Evolutionary conservation across 2,797 vertebrate genomes (phyloP), one percentile per base, ranked within the genome.

Genomic region (Hydrolagus colliei): DNA sequence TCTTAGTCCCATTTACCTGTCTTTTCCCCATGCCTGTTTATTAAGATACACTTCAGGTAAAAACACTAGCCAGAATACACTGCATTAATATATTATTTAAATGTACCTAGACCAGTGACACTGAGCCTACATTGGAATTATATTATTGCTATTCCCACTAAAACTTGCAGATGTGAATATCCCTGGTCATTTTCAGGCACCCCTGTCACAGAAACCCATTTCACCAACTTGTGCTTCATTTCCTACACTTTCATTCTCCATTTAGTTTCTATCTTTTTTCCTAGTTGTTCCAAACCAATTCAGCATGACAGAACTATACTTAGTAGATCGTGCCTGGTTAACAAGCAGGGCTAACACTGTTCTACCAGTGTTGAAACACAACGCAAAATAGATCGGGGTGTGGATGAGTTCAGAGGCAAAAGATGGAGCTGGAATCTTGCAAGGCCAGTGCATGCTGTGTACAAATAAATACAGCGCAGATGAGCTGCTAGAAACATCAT

Each of bases 381-480:
- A 52, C 68, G 32, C 65, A 71, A 18, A 68, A 67, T 67, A 68
- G 79, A n/a, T 84, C 71, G 16, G 35, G 32, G n/a, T 13, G 18
- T 71, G 18, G 11, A 68, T 71, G 14, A 84, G 32, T 14, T 71
- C 65, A 84, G 79, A 71, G 35, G 79, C 16, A 68, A 32, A 27
- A n/a, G 32, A 41, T 20, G 63, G n/a, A 61, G 14, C 79, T 86
- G 89, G 90, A 89, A 92, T 91, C 90, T 90, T 91, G 92, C 90
- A 91, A 90, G 16, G 68, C 79, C 87, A 12, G 88, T 88, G 89
- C 72, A 65, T 86, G 87, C 89, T 89, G 73, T 87, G 86, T 92
- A 93, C 91, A 95, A 95, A 95, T 94, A 95, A 95, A 94, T 94
- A 92, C 89, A 88, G 89, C 88, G 88, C n/a, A 87, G 88, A 87